phyloP scores from a whole-genome alignment of 2,797 vertebrate genomes.

The Microhierax caerulescens region DNA sequence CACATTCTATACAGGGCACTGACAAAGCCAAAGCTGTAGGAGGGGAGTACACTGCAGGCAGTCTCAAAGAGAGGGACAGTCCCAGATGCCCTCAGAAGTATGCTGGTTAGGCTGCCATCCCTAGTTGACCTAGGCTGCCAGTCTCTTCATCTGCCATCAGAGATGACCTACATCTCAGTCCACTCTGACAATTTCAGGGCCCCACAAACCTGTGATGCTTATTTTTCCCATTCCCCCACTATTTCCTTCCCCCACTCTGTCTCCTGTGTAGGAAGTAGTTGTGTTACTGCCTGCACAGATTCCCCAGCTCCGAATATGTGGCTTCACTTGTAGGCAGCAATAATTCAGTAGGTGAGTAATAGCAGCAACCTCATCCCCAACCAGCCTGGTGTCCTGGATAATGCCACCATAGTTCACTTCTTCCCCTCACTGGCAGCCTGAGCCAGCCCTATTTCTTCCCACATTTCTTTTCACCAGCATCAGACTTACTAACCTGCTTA shows the following conservation, averaged over 20 bases:
- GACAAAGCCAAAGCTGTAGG: not conserved
- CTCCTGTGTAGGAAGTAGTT: not conserved
- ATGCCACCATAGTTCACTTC: not conserved
- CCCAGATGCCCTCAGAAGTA: not conserved
- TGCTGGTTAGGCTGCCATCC: not conserved
- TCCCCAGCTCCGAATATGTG: fast-evolving
- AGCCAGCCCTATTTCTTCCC: not conserved
- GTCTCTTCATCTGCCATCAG: not conserved
- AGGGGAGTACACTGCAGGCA: not conserved
- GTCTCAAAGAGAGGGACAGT: not conserved
- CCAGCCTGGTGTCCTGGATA: not conserved
- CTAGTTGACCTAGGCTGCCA: too few species aligned
- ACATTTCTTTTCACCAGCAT: not conserved
- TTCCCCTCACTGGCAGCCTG: not conserved
- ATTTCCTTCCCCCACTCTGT: not conserved
- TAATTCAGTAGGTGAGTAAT: too few species aligned
- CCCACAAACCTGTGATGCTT: not conserved
- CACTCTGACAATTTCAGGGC: not conserved
- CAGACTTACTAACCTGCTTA: not conserved
- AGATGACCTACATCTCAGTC: not conserved
- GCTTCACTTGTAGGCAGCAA: not conserved
- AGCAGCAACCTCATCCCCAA: not conserved
- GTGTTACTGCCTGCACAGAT: not conserved
- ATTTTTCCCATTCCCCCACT: not conserved
- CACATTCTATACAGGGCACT: not conserved